Percentiles rank a stretch among this genome's conserved stretches.
These are phyloP conservation scores for Cavia aperea DNA, from an alignment of 2,113 vertebrate species.

Conservation along the genomic window DNA sequence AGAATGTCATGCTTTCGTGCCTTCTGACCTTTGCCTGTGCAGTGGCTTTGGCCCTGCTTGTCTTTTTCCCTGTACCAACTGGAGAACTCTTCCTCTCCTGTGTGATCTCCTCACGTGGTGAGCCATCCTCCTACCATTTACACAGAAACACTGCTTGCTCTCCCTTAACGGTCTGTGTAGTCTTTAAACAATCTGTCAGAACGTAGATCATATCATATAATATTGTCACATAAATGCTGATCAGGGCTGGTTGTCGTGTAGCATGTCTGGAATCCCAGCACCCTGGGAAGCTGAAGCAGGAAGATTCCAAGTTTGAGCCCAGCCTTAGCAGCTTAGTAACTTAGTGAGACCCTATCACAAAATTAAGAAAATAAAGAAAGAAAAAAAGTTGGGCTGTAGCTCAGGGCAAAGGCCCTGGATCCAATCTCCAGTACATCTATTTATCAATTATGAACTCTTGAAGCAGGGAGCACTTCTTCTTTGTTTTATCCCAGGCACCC, in stretches of 20 bases:
- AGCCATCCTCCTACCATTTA: not conserved
- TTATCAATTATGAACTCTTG: not conserved
- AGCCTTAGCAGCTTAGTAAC: not conserved
- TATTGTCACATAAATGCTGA: not conserved
- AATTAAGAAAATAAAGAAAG: not conserved
- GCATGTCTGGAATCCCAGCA: not conserved
- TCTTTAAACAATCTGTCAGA: not conserved
- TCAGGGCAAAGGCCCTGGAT: not conserved
- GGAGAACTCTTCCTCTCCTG: not conserved
- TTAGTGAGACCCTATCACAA: not conserved
- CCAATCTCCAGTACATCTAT: not conserved
- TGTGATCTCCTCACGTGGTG: not conserved
- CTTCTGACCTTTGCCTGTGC: not conserved
- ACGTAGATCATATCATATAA: not conserved
- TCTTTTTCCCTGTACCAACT: not conserved
- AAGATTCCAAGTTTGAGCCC: not conserved
- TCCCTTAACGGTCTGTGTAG: not conserved
- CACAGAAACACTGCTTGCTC: not conserved
- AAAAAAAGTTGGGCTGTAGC: not conserved
- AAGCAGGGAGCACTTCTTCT: not conserved
- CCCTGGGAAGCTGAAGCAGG: not conserved
- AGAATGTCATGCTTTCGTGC: not conserved
- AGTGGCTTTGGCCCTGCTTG: not conserved
- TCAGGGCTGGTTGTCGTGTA: not conserved
- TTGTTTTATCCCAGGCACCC: not conserved